These are phyloP conservation scores for Leptinotarsa peninsularis DNA, from an alignment of 2,888 invertebrate species.

Conservation along the genomic window DNA sequence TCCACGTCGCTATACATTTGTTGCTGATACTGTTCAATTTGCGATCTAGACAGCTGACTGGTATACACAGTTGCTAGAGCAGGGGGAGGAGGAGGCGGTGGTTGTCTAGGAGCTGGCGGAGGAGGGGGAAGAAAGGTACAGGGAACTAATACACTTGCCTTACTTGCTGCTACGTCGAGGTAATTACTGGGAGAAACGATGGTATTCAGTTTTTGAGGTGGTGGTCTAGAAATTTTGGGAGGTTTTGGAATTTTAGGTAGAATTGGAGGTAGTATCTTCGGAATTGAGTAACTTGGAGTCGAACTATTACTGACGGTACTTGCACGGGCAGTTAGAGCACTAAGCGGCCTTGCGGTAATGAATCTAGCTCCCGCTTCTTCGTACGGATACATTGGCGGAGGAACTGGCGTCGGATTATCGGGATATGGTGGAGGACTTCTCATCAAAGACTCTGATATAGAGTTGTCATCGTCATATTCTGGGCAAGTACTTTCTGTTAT, in stretches of 20 bases:
- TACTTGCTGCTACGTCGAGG: conserved; percentile 72
- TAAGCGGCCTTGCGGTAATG: conserved; percentile 82
- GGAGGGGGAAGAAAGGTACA: conserved; percentile 71
- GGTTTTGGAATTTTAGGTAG: conserved; percentile 67
- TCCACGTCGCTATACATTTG: conserved; percentile 92
- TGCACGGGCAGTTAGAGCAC: conserved; percentile 81
- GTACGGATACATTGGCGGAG: conserved; percentile 72
- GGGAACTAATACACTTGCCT: conserved; percentile 67
- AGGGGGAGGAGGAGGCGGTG: conserved; percentile 74
- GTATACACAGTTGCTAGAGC: conserved; percentile 80
- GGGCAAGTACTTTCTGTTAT: conserved; percentile 44
- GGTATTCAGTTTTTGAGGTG: conserved; percentile 65
- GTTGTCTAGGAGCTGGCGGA: conserved; percentile 73
- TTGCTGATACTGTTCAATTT: conserved; percentile 88
- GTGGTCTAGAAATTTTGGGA: conserved; percentile 65
- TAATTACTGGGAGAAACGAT: conserved; percentile 74
- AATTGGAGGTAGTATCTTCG: conserved; percentile 65
- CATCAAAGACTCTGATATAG: conserved; percentile 59
- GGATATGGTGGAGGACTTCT: conserved; percentile 80
- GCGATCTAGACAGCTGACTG: conserved; percentile 77
- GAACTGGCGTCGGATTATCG: conserved; percentile 66
- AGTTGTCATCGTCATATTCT: conserved; percentile 58
- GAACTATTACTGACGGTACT: conserved; percentile 75
- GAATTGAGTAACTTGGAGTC: conserved; percentile 71
- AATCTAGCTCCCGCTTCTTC: conserved; percentile 83